Base-by-base conservation (phyloP, 2,888 invertebrate genomes). In the Mycalesis mineus region DNA sequence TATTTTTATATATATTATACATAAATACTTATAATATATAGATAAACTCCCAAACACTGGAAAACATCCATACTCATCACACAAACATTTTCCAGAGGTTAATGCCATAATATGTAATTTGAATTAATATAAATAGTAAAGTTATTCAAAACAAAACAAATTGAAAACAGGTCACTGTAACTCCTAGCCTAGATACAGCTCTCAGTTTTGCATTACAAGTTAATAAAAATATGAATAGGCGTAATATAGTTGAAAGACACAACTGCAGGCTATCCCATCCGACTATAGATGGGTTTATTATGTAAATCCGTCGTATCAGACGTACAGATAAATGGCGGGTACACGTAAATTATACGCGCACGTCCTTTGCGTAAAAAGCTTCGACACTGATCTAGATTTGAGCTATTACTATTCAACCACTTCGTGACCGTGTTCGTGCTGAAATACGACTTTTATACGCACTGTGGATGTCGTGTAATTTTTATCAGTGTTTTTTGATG, bases 211-310 rank as follows among this genome's bases (percentile, higher is more conserved):
- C 29, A 31, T 47, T 11, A 29, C 13, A n/a, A n/a, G 29, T 40
- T 29, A 28, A 40, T 53, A 53, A 70, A 64, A 71, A 70, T 75
- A 71, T 69, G 5, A 22, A 5, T 22, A 22, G 22, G 3, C 5
- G 5, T 22, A 71, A 61, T 36, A 60, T 63, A 82, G 80, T 82
- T 80, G 67, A 73, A 76, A 83, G 83, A 82, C 82, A 83, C 82
- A 84, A 84, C 78, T 86, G 81, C 82, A 80, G 68, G 73, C 71
- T 71, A 76, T 78, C 75, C 74, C 70, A 71, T 71, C 77, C 72
- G 86, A 84, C 80, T 88, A 81, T 73, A 84, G 77, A 88, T 83
- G 71, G 78, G 72, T 70, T 65, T 78, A 87, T 87, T 88, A 88
- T 86, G 85, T 74, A 78, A 86, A 88, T 85, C 40, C 60, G 68